phyloP scores from a whole-genome alignment of 2,113 vertebrate species.

The Isichthys henryi region DNA sequence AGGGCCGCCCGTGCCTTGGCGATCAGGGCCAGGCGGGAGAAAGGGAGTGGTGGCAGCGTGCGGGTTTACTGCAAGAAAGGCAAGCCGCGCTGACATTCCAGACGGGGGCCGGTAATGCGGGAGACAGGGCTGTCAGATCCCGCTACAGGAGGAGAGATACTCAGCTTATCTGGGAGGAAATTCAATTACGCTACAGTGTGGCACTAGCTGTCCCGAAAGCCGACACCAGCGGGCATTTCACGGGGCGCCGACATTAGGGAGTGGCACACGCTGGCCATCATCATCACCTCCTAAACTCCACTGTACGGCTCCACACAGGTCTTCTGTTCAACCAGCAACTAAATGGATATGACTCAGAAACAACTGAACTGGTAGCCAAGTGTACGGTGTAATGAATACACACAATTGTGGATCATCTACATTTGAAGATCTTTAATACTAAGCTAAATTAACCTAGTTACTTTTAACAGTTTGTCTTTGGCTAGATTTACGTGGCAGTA shows the following conservation, averaged over 20 bases:
- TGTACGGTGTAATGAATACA: background rate
- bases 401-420: background rate
- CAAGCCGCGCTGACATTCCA: background rate
- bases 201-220: background rate
- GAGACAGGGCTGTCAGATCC: background rate
- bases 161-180: constrained; percentile 18
- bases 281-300: background rate
- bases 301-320: background rate
- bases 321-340: background rate
- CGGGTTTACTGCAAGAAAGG: background rate
- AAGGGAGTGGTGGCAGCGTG: constrained; percentile 18
- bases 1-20: background rate
- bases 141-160: background rate
- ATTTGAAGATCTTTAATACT: background rate
- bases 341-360: background rate
- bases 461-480: background rate
- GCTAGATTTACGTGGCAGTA: background rate
- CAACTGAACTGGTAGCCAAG: background rate
- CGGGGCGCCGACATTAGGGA: background rate
- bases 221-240: background rate
- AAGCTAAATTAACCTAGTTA: background rate
- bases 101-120: background rate
- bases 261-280: background rate
- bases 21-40: background rate
- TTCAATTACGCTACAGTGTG: background rate